Evolutionary conservation across 2,888 invertebrate species (phyloP).

Genomic region (Drosophila niveifrons): DNA sequence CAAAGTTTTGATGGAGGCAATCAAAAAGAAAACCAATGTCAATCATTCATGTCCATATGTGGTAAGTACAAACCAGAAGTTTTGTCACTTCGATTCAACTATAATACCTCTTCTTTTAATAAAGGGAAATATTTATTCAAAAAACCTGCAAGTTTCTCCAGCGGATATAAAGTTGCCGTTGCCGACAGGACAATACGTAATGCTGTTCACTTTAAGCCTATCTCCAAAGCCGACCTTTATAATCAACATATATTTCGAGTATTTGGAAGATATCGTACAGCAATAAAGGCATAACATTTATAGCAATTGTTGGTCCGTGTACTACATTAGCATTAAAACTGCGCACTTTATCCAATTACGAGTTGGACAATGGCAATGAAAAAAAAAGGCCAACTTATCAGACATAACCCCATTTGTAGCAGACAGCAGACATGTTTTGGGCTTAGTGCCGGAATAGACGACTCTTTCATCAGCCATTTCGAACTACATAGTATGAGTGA

Average conservation of each 20-base stretch:
- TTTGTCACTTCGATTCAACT: neutral
- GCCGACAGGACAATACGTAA: neutral
- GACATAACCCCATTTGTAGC: conserved; percentile 46
- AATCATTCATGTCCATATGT: neutral
- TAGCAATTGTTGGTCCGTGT: too few relatives aligned
- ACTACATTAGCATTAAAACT: conserved; percentile 28
- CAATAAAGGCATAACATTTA: too few relatives aligned
- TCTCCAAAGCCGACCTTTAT: neutral
- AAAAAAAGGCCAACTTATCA: conserved; percentile 62
- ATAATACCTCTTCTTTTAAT: neutral
- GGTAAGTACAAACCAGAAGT: neutral
- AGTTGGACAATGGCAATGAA: conserved; percentile 4
- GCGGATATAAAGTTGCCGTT: neutral
- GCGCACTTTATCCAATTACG: conserved; percentile 50
- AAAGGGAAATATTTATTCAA: neutral
- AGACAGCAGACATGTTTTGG: conserved; percentile 35
- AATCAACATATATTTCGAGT: neutral
- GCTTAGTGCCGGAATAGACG: neutral
- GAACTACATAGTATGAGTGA: neutral
- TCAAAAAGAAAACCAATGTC: neutral
- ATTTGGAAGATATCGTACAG: neutral
- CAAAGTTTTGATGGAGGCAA: neutral
- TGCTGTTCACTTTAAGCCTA: neutral
- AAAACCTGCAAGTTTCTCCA: neutral
- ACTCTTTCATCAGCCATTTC: conserved; percentile 74